phyloP scores from a whole-genome alignment of 2,113 vertebrate genomes.

The Tiliqua scincoides region DNA sequence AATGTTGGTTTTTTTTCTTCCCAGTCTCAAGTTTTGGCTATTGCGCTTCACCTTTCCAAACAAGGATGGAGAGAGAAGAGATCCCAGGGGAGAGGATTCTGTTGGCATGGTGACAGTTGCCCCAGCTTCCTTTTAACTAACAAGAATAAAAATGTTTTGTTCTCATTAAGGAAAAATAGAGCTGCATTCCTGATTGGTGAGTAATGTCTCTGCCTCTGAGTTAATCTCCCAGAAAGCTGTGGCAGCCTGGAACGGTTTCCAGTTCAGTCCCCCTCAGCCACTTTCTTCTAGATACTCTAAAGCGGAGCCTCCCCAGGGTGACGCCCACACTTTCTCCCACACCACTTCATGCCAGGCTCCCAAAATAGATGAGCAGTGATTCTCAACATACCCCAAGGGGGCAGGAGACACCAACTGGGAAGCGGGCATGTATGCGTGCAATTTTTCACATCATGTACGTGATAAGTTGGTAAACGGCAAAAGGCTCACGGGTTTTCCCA shows the following conservation, averaged over 20 bases:
- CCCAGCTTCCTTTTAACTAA: constrained; percentile 71
- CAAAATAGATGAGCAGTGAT: constrained; percentile 34
- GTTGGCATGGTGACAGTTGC: constrained; percentile 71
- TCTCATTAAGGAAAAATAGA: constrained; percentile 77
- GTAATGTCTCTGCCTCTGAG: constrained; percentile 74
- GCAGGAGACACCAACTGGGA: neutral
- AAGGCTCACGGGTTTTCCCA: neutral
- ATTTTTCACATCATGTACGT: neutral
- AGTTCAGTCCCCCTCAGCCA: constrained; percentile 57
- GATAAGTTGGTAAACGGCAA: neutral
- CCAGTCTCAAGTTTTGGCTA: constrained; percentile 37
- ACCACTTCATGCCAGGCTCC: constrained; percentile 43
- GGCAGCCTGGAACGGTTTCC: constrained; percentile 65
- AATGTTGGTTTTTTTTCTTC: constrained; percentile 60
- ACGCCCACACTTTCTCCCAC: constrained; percentile 36
- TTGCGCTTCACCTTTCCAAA: constrained; percentile 62
- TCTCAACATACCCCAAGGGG: neutral
- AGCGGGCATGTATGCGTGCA: too few relatives aligned
- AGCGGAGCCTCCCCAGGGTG: constrained; percentile 24
- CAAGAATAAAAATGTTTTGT: constrained; percentile 75
- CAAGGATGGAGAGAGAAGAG: constrained; percentile 45
- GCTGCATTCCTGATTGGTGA: constrained; percentile 77
- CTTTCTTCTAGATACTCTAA: constrained; percentile 50
- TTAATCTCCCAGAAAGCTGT: constrained; percentile 64
- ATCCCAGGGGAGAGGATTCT: constrained; percentile 65